Percentiles rank a stretch among this genome's conserved stretches.
phyloP scores from a whole-genome alignment of 2,113 vertebrate species.

The Myiagra hebetior region DNA sequence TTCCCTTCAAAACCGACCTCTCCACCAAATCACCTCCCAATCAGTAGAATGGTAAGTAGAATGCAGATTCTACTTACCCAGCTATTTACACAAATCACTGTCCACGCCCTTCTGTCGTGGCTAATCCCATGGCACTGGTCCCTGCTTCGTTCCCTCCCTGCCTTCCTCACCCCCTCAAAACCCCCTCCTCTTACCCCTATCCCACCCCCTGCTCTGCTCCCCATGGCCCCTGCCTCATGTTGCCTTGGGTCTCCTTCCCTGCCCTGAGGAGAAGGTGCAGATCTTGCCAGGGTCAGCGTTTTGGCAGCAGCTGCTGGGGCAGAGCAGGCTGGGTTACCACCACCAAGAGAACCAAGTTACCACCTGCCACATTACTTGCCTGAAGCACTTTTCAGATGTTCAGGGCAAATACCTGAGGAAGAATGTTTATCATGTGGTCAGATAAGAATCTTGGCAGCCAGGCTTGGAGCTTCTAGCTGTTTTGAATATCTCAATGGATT shows the following conservation, averaged over 20 bases:
- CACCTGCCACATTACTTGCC: neutral
- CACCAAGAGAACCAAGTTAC: neutral
- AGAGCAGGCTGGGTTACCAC: neutral
- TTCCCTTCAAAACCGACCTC: neutral
- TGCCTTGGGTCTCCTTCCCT: neutral
- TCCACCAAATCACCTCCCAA: neutral
- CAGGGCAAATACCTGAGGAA: neutral
- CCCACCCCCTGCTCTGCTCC: neutral
- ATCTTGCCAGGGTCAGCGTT: neutral
- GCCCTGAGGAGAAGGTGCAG: neutral
- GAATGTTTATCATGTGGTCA: neutral
- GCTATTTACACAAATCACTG: neutral
- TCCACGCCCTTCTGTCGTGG: neutral
- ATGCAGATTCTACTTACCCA: neutral
- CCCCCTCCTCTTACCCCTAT: neutral
- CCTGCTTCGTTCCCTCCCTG: neutral
- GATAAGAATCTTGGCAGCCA: neutral
- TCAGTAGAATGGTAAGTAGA: no score
- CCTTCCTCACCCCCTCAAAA: neutral
- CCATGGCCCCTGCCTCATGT: neutral
- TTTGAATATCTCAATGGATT: neutral
- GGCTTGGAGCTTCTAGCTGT: neutral
- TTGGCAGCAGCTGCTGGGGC: neutral
- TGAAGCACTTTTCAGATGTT: neutral
- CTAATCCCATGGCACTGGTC: neutral